A percentile compares a stretch with the other conserved stretches of the same genome.
These are phyloP conservation scores for Vireo griseus DNA, from an alignment of 2,797 vertebrate species.

Conservation along the genomic window DNA sequence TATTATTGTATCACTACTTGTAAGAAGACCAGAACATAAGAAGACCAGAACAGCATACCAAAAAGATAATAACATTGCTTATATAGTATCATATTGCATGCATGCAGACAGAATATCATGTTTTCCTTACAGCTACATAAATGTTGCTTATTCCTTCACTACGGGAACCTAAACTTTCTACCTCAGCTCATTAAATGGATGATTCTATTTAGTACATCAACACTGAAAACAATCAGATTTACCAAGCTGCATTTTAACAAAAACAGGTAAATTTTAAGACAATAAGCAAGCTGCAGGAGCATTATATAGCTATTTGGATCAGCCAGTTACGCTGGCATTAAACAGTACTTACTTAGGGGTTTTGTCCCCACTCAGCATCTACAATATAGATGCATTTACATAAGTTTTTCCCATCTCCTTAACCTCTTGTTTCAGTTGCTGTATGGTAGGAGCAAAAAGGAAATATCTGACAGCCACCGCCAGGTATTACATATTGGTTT, in stretches of 20 bases:
- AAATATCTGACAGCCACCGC: not conserved
- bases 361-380: not conserved
- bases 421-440: not conserved
- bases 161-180: not conserved
- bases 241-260: not conserved
- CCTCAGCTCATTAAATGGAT: not conserved
- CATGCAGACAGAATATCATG: not conserved
- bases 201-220: not conserved
- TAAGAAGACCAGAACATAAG: not conserved
- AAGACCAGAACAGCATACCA: not conserved
- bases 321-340: not conserved
- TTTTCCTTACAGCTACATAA: not conserved
- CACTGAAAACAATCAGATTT: not conserved
- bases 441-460: not conserved
- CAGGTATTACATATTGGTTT: not conserved
- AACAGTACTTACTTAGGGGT: not conserved
- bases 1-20: not conserved
- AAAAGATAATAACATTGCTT: not conserved
- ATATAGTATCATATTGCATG: not conserved
- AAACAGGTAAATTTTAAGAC: not conserved
- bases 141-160: not conserved
- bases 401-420: not conserved
- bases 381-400: not conserved
- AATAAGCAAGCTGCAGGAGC: not conserved
- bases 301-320: not conserved